Base-by-base conservation (phyloP, 2,797 vertebrate genomes). In the Hydrolagus colliei region DNA sequence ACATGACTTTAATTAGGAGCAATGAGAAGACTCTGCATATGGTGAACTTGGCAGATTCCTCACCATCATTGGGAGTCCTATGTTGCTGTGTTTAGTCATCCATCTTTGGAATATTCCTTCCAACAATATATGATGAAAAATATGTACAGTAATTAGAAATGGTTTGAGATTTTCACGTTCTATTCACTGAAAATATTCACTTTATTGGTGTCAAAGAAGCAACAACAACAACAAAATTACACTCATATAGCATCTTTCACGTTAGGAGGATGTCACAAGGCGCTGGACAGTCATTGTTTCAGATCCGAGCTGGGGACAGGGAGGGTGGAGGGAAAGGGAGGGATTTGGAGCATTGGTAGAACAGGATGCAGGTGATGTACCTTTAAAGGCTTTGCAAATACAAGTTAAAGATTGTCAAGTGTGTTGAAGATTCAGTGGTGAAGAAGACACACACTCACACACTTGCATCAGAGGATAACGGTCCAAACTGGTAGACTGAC, bases 141-240 rank as follows among this genome's bases (percentile, higher is more conserved):
- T 75, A 75, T 75, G 32, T 41, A 27, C 27, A 27, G 27, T 27
- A 75, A 52, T 75, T 18, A 76, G 52, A n/a, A 77, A 61, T 77
- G 16, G 9, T 61, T 61, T 20, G 52, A 52, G 61, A n/a, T 61
- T 12, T 77, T 77, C 18, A 9, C 59, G 20, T 77, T 61, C 75
- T 77, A 61, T 10, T 77, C 75, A 77, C 20, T 61, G 52, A 77
- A 77, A 77, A 77, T 77, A 77, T 61, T 10, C 20, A 77, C 41
- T 77, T 61, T 12, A n/a, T 52, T 52, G 41, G 41, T 3, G 41
- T 32, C 62, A 63, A 80, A 80, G 9, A 9, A 65, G 62, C 77
- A 79, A 79, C 2, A n/a, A 62, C 5, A 1, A 22, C 22, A 13
- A 20, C n/a, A 79, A 8, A 13, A 27, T 27, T 27, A 27, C 27